phyloP scores from a whole-genome alignment of 2,797 vertebrate species.

The Microcaecilia unicolor region DNA sequence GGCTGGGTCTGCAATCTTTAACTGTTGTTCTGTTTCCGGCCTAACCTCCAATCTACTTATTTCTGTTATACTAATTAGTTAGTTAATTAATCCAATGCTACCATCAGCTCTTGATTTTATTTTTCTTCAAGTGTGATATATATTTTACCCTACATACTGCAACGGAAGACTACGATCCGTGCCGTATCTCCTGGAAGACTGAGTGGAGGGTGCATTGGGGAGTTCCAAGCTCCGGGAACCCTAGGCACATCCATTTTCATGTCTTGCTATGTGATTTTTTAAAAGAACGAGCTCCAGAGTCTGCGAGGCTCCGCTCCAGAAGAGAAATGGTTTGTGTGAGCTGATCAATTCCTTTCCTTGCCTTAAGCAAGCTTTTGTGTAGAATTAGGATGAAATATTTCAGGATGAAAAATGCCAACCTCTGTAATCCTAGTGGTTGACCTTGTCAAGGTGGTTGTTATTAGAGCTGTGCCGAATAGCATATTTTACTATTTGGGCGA shows the following conservation, averaged over 20 bases:
- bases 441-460: constrained; percentile 41
- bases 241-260: constrained; percentile 22
- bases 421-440: constrained; percentile 29
- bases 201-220: too few species aligned
- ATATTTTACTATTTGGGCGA: too few species aligned
- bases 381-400: constrained; percentile 39
- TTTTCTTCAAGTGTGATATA: too few species aligned
- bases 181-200: constrained; percentile 10
- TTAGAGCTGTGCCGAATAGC: too few species aligned
- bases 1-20: too few species aligned
- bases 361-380: constrained; percentile 24
- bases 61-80: too few species aligned
- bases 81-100: too few species aligned
- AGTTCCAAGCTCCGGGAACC: too few species aligned
- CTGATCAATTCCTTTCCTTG: constrained; percentile 37
- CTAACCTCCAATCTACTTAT: too few species aligned
- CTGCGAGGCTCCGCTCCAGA: constrained; percentile 24
- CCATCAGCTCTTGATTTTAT: too few species aligned
- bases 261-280: constrained; percentile 40
- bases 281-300: constrained; percentile 27
- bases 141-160: constrained; percentile 17
- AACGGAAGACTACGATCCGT: constrained; percentile 8
- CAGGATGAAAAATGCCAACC: constrained; percentile 33
- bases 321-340: constrained; percentile 39
- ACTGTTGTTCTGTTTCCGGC: too few species aligned